A percentile compares a stretch with the other conserved stretches of the same genome.
Evolutionary conservation across 1,140 invertebrate species (phyloP).

Genomic region (Leguminivora glycinivorella): DNA sequence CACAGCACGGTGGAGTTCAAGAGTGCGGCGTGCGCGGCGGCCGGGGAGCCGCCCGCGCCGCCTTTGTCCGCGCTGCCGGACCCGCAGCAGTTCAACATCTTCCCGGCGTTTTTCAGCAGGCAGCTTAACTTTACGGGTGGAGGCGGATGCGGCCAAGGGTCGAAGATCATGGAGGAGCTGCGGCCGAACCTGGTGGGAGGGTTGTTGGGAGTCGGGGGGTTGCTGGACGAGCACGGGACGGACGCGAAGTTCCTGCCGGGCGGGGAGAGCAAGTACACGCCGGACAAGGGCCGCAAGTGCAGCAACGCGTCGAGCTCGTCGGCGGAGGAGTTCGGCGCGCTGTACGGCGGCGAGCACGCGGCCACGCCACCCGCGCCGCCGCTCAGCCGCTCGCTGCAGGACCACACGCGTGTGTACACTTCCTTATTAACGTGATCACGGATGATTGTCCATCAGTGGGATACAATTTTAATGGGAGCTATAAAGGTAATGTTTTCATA

Average conservation of each 20-base stretch:
- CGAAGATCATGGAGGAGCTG: conserved; percentile 90
- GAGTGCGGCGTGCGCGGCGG: conserved; percentile 77
- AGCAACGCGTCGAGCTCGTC: conserved; percentile 87
- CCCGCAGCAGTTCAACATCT: conserved; percentile 92
- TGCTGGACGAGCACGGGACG: conserved; percentile 87
- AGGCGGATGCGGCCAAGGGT: conserved; percentile 82
- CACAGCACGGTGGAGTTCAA: conserved; percentile 79
- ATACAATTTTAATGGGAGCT: conserved; percentile 19
- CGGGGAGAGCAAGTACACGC: conserved; percentile 76
- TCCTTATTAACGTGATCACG: background rate
- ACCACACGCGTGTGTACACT: conserved; percentile 75
- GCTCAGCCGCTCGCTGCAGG: conserved; percentile 81
- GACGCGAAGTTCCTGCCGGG: conserved; percentile 79
- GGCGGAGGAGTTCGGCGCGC: conserved; percentile 88
- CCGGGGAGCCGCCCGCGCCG: conserved; percentile 81
- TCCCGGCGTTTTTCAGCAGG: conserved; percentile 91
- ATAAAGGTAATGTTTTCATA: no score
- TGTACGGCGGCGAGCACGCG: conserved; percentile 83
- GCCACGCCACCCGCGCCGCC: conserved; percentile 81
- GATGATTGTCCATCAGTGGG: background rate
- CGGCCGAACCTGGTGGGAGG: conserved; percentile 89
- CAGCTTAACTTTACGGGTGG: conserved; percentile 89
- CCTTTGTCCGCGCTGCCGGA: conserved; percentile 79
- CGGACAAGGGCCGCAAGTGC: conserved; percentile 85
- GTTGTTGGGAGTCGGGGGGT: conserved; percentile 85